Conservation (phyloP, 2,888 invertebrate species). For the Campoletis raptor region DNA sequence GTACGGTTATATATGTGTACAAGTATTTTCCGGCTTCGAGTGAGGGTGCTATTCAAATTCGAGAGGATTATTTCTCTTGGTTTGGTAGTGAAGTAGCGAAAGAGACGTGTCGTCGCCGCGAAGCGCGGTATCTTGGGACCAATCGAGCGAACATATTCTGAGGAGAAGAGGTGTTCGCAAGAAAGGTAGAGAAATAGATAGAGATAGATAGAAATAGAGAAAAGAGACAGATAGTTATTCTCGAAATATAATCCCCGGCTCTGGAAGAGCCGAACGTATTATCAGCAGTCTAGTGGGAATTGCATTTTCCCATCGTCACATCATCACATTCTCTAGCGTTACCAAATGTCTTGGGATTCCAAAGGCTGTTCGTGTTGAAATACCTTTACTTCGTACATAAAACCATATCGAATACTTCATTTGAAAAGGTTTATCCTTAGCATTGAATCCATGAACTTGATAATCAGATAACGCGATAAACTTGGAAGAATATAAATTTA, state of each 20-base stretch:
- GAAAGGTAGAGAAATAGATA: constrained; percentile 18
- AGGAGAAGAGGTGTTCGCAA: constrained; percentile 24
- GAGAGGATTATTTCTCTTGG: constrained; percentile 60
- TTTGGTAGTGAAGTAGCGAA: constrained; percentile 36
- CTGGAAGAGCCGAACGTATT: constrained; percentile 53
- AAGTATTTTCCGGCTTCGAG: constrained; percentile 59
- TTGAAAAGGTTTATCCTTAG: background rate
- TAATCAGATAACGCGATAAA: background rate
- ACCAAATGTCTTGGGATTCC: constrained; percentile 51
- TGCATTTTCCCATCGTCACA: constrained; percentile 59
- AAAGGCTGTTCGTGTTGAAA: constrained; percentile 20
- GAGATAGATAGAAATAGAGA: constrained; percentile 18
- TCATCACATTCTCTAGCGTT: constrained; percentile 54
- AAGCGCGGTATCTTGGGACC: constrained; percentile 57
- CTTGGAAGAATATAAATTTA: background rate
- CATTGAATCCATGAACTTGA: background rate
- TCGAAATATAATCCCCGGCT: constrained; percentile 67
- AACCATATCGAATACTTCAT: background rate
- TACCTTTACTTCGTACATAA: constrained; percentile 15
- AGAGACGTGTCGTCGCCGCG: constrained; percentile 33
- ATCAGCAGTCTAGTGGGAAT: constrained; percentile 66
- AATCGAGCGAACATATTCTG: constrained; percentile 63
- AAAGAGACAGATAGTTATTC: constrained; percentile 47
- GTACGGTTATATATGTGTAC: constrained; percentile 41
- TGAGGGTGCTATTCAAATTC: constrained; percentile 60